Conservation (phyloP, 2,888 invertebrate genomes). For the Ferdinandea cuprea region DNA sequence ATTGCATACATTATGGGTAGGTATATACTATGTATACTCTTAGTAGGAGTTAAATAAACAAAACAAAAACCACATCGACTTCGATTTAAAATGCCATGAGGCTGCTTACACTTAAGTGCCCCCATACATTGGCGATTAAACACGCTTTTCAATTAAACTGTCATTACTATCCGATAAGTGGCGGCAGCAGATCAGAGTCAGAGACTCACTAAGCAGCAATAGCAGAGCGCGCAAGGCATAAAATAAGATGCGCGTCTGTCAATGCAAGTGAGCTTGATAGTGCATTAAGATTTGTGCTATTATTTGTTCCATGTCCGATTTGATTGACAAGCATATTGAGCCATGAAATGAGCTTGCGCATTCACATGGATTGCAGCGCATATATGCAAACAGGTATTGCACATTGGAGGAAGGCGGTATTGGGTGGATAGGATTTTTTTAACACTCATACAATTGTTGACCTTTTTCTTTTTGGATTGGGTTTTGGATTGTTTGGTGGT, state of each 20-base stretch:
- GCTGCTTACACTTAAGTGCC: conserved; percentile 53
- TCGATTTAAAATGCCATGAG: conserved; percentile 24
- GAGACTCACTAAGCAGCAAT: background rate
- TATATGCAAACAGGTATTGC: background rate
- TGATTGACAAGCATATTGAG: conserved; percentile 66
- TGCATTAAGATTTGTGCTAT: conserved; percentile 35
- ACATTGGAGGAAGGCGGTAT: background rate
- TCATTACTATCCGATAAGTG: conserved; percentile 65
- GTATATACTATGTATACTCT: background rate
- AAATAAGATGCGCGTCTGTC: conserved; percentile 59
- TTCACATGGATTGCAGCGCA: background rate
- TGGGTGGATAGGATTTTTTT: background rate
- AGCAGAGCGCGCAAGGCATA: background rate
- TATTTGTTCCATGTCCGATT: conserved; percentile 37
- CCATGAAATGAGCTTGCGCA: conserved; percentile 24
- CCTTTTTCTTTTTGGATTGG: background rate
- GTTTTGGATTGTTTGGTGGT: background rate
- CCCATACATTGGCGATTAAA: conserved; percentile 57
- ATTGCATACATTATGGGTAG: background rate
- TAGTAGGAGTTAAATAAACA: conserved; percentile 20
- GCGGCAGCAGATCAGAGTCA: conserved; percentile 51
- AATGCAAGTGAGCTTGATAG: conserved; percentile 33
- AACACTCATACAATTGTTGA: background rate
- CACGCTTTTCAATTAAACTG: conserved; percentile 71
- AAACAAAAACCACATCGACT: conserved; percentile 4